Evolutionary conservation across 2,888 invertebrate genomes (phyloP), one percentile per base, ranked within the genome.

Genomic region (Dendrolimus houi): DNA sequence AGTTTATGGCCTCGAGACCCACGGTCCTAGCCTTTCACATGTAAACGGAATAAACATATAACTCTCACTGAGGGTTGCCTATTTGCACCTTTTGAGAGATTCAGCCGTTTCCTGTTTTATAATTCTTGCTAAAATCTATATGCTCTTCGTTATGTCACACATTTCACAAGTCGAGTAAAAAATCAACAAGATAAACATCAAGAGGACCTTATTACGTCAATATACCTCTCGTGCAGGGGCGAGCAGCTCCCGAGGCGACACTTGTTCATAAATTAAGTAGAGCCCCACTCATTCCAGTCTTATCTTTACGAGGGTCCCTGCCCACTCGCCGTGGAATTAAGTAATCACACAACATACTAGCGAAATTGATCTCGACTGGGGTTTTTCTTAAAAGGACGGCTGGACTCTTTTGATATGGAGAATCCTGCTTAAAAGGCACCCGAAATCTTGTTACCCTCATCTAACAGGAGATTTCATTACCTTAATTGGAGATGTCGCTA

Each of bases 221-320:
- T 71, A 72, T 72, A 74, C 66, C 67, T 67, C 65, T 9, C 63
- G 66, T 57, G 58, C 68, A 69, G 62, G 68, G 62, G 59, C 64
- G 60, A 61, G 58, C 56, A 58, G 58, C 63, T 63, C 72, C 70
- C 72, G 58, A 62, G 73, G 69, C 75, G 76, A 76, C 75, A 80
- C 81, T 81, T 74, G 79, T 78, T 79, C 80, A 83, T 85, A 82
- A 84, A 84, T 84, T 84, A 85, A 78, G 81, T 75, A 74, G 75
- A 76, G 70, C 75, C 77, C 77, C 74, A 72, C 81, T 83, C 83
- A 77, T 81, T 83, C 70, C 69, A 62, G 74, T 73, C 79, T 83
- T 86, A 85, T 86, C 85, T 86, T 85, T 86, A 85, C 79, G 83
- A 80, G 82, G 82, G 83, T 81, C 75, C 71, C 70, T 74, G 81